Conservation (phyloP, 1,140 invertebrate genomes). For the Vollenhovia emeryi region DNA sequence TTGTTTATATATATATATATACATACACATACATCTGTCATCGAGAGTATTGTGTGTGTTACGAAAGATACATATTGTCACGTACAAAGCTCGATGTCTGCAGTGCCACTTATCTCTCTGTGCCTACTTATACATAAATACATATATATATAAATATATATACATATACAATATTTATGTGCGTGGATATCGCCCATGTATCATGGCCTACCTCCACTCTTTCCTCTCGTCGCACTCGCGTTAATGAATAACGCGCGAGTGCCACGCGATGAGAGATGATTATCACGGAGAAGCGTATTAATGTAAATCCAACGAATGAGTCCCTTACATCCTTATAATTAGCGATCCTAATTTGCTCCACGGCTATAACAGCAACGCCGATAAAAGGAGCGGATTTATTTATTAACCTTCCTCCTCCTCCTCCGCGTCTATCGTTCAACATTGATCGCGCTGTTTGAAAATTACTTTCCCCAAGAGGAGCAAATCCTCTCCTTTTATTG, state of each 20-base stretch:
- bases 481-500: slow-evolving; percentile 56
- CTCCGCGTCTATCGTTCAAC: not conserved
- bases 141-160: slow-evolving; percentile 37
- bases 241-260: slow-evolving; percentile 33
- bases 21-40: slow-evolving; percentile 48
- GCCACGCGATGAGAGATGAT: slow-evolving; percentile 24
- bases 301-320: slow-evolving; percentile 42
- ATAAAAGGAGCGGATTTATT: slow-evolving; percentile 61
- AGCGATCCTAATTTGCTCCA: slow-evolving; percentile 36
- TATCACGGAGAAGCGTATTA: slow-evolving; percentile 36
- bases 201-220: slow-evolving; percentile 50
- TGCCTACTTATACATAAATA: slow-evolving; percentile 63
- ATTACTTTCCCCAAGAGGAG: slow-evolving; percentile 48
- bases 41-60: slow-evolving; percentile 70
- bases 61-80: slow-evolving; percentile 68
- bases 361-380: not conserved
- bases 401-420: slow-evolving; percentile 48
- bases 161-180: slow-evolving; percentile 49
- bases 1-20: slow-evolving; percentile 44
- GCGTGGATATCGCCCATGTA: slow-evolving; percentile 46
- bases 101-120: slow-evolving; percentile 76
- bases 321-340: slow-evolving; percentile 50
- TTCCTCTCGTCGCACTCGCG: slow-evolving; percentile 15
- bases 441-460: slow-evolving; percentile 47
- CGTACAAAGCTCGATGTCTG: slow-evolving; percentile 81